Base-by-base conservation (phyloP, 2,888 invertebrate species). In the Tridacna gigas region DNA sequence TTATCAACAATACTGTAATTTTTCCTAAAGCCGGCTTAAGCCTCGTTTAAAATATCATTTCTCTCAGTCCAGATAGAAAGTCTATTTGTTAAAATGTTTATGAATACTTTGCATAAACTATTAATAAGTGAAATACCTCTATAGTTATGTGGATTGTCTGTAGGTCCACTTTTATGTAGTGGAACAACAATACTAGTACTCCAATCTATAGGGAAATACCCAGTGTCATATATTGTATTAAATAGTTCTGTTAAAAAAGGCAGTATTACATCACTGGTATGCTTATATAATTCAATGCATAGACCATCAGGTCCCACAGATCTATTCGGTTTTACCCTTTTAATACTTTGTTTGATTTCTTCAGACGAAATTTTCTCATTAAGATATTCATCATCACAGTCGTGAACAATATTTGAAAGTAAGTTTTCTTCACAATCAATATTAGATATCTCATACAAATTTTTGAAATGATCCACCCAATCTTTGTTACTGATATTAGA, bases 321-420 rank as follows among this genome's bases (percentile, higher is more conserved):
- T 22, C 20, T 51, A 56, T 28, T 28, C 18, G 13, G 3, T 60
- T 74, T 60, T 11, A 74, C n/a, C 28, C 56, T 51, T 60, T 22
- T 28, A 74, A 26, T 74, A 74, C 60, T 74, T 26, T 60, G 25
- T 48, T 12, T 13, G 25, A 74, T 74, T 60, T 74, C 74, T 7
- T 60, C 74, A n/a, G 37, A 11, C 9, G 71, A 28, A 5, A 74
- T 74, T 4, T n/a, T 13, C n/a, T 37, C n/a, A 25, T 69, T 69
- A 12, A 69, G 28, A 25, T 13, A 13, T 51, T 13, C 12, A 51
- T 51, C 51, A 18, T 51, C 18, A 51, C 51, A 51, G 12, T 51
- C 51, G 18, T 51, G 51, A 13, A 51, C 51, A 51, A 51, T 51
- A 51, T 51, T 51, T 13, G 51, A 51, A 18, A 51, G 51, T 51